A percentile compares a stretch with the other conserved stretches of the same genome.
Evolutionary conservation across 2,113 vertebrate species (phyloP).

Genomic region (Columba janthina): DNA sequence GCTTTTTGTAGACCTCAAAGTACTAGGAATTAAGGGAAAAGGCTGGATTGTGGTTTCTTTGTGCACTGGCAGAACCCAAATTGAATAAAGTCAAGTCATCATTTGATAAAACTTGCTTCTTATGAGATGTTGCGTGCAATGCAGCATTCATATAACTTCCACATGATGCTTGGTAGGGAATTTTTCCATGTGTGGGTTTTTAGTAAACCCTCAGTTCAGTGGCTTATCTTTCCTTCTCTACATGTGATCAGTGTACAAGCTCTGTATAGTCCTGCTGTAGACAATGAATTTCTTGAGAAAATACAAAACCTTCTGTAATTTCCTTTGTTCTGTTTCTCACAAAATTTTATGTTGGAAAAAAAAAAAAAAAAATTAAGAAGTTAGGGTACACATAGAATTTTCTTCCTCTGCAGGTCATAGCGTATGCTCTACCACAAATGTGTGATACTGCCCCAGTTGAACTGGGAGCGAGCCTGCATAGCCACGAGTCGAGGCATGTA

Average conservation of each 20-base stretch:
- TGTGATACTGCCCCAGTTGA: background rate
- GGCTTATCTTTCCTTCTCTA: background rate
- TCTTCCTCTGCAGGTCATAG: background rate
- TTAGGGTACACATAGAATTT: background rate
- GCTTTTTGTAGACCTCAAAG: background rate
- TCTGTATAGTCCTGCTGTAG: background rate
- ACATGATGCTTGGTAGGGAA: background rate
- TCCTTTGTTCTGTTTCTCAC: background rate
- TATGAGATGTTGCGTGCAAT: background rate
- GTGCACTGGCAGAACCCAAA: background rate
- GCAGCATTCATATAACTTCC: background rate
- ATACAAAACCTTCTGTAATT: background rate
- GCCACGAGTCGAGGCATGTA: accelerated
- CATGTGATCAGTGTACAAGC: background rate
- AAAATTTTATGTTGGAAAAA: background rate
- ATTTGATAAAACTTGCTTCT: background rate
- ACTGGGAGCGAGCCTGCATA: background rate
- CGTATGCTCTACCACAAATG: background rate
- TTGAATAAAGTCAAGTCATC: background rate
- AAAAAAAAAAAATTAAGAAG: background rate
- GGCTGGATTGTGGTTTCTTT: conserved; percentile 1
- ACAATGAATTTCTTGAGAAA: background rate
- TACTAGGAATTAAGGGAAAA: background rate
- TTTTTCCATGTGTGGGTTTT: conserved; percentile 1
- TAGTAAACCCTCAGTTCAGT: background rate